These are phyloP conservation scores for Zeugodacus cucurbitae DNA, from an alignment of 1,140 invertebrate species.

Conservation along the genomic window DNA sequence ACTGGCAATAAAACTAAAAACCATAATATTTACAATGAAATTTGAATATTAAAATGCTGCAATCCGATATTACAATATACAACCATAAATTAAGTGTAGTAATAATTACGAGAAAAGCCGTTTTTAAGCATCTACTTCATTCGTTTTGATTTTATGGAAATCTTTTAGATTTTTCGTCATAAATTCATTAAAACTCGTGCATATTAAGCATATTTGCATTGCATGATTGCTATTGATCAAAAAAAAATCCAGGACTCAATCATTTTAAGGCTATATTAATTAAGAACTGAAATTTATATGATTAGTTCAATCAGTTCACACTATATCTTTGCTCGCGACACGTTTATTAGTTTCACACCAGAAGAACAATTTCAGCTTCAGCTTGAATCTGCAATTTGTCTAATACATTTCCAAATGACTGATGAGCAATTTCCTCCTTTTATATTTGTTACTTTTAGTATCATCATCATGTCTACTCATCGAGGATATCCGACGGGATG, in stretches of 20 bases:
- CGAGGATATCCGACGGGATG: conserved; percentile 62
- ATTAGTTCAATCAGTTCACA: neutral
- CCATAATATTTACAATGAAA: too few species aligned
- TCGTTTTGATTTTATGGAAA: too few species aligned
- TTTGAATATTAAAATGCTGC: too few species aligned
- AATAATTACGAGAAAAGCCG: too few species aligned
- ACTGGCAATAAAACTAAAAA: too few species aligned
- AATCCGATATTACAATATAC: too few species aligned
- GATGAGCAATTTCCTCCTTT: neutral
- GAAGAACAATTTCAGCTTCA: neutral
- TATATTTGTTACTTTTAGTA: conserved; percentile 50
- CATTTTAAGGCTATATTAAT: neutral
- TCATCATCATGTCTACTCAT: conserved; percentile 61
- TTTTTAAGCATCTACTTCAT: too few species aligned
- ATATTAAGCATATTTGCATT: too few species aligned
- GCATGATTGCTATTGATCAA: too few species aligned
- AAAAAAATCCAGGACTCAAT: neutral
- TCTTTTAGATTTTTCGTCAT: too few species aligned
- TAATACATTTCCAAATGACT: neutral
- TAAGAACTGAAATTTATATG: neutral
- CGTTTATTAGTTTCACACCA: neutral
- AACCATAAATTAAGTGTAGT: too few species aligned
- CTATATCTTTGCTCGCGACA: neutral
- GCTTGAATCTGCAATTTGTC: neutral
- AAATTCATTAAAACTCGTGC: too few species aligned